Conservation (phyloP, 2,888 invertebrate genomes). For the Fragum fragum region DNA sequence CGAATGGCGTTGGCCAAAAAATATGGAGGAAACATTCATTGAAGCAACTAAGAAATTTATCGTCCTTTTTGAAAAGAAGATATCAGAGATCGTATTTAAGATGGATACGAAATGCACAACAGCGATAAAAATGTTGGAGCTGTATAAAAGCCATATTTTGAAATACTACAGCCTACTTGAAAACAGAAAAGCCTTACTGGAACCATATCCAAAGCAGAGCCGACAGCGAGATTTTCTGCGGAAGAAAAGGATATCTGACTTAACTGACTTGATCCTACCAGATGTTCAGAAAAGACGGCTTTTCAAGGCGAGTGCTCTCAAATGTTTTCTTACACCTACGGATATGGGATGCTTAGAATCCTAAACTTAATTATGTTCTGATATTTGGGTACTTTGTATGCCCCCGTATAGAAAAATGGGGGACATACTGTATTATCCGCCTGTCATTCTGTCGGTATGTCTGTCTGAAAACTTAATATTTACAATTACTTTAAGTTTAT, state of each 20-base stretch:
- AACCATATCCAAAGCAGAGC: constrained; percentile 31
- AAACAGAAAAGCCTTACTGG: constrained; percentile 32
- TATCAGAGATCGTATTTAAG: constrained; percentile 36
- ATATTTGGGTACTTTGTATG: too few species aligned
- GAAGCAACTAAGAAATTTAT: constrained; percentile 49
- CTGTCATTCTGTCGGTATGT: too few species aligned
- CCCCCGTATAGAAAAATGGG: too few species aligned
- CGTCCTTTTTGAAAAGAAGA: constrained; percentile 43
- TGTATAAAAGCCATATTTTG: constrained; percentile 46
- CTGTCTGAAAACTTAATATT: too few species aligned
- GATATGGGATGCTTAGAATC: too few species aligned
- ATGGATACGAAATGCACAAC: constrained; percentile 45
- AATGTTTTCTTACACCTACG: too few species aligned
- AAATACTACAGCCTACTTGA: constrained; percentile 50
- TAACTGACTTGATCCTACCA: constrained; percentile 53
- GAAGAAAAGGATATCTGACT: constrained; percentile 59
- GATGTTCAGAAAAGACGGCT: constrained; percentile 57
- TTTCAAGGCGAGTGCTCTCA: constrained; percentile 25
- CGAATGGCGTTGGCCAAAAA: constrained; percentile 21
- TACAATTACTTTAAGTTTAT: too few species aligned
- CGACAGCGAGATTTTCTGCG: constrained; percentile 32
- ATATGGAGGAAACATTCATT: constrained; percentile 1
- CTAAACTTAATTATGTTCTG: too few species aligned
- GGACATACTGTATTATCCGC: too few species aligned
- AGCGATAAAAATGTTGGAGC: constrained; percentile 46